phyloP scores from a whole-genome alignment of 2,797 vertebrate genomes.

The Acomys russatus region DNA sequence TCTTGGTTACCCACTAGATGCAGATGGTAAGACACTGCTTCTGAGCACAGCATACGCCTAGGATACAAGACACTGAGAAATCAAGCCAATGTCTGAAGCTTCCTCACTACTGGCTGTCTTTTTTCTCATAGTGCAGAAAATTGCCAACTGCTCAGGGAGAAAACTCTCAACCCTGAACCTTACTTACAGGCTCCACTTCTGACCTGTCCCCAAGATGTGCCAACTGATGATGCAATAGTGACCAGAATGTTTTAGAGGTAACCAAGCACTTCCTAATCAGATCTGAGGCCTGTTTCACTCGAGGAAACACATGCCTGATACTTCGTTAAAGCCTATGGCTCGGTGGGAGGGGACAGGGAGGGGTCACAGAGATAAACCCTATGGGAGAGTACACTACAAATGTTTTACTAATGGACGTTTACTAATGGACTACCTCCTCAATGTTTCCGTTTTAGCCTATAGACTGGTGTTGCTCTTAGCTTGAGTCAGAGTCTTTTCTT shows the following conservation, averaged over 20 bases:
- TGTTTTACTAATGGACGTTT: not conserved
- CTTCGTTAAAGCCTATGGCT: not conserved
- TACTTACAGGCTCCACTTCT: too few species aligned
- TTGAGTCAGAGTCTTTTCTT: too few species aligned
- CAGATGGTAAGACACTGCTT: not conserved
- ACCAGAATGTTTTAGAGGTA: not conserved
- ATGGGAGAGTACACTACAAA: not conserved
- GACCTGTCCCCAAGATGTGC: not conserved
- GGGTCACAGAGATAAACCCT: too few species aligned
- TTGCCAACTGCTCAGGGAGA: not conserved
- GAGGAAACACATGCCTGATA: not conserved
- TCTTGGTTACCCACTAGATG: not conserved
- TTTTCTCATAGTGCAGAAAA: not conserved
- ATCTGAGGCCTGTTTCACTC: not conserved
- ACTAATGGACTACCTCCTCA: not conserved
- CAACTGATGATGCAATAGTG: not conserved
- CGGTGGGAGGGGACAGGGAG: too few species aligned
- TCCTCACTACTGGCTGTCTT: not conserved
- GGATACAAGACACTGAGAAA: not conserved
- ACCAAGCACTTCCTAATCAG: not conserved
- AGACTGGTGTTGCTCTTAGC: not conserved
- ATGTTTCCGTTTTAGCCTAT: too few species aligned
- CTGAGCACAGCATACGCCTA: not conserved
- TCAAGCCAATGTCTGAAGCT: not conserved
- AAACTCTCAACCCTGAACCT: not conserved